Base-by-base conservation (phyloP, 2,113 vertebrate genomes). In the Eubucco bourcierii region DNA sequence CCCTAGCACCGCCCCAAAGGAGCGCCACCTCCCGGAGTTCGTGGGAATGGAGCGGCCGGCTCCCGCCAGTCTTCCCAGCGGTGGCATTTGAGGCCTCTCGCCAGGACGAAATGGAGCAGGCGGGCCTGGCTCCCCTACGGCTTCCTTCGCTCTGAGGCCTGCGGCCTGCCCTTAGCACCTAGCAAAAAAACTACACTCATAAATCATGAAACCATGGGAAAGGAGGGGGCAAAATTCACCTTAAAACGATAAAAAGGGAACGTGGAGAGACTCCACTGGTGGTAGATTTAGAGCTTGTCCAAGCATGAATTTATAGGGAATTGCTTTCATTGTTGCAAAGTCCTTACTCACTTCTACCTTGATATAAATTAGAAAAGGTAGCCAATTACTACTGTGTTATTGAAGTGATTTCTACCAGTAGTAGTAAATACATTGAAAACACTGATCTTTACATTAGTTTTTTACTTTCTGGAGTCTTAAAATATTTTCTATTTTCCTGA, bases 91-190 rank as follows among this genome's bases (percentile, higher is more conserved):
- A 10, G 28, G 33, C 23, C 16, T 64, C 11, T 41, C 3, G 1
- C 16, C 15, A 8, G 19, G 19, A 44, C 8, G 19, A 41, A 68
- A 65, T 24, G 76, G 58, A 44, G 66, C 65, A 8, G 29, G 12
- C 3, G 1, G 20, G 14, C 24, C 0, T 17, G 8, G 17, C 29
- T 23, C 6, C 4, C 2, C 16, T 1, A 0, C 10, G 7, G 24
- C 44, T 3, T 34, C 53, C 14, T 6, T 4, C 5, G 1, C 5
- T 5, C 3, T 17, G 65, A 74, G 60, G 46, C 3, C n/a, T n/a
- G 17, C 4, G 7, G 39, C 33, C 28, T 6, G 16, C 50, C 12
- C 4, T 2, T 17, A 1, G 15, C 52, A 0, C 23, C 41, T 4
- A 10, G 3, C 9, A 17, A 2, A 29, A 1, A 8, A 4, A 6